phyloP scores from a whole-genome alignment of 2,113 vertebrate genomes.

The Ictalurus punctatus region DNA sequence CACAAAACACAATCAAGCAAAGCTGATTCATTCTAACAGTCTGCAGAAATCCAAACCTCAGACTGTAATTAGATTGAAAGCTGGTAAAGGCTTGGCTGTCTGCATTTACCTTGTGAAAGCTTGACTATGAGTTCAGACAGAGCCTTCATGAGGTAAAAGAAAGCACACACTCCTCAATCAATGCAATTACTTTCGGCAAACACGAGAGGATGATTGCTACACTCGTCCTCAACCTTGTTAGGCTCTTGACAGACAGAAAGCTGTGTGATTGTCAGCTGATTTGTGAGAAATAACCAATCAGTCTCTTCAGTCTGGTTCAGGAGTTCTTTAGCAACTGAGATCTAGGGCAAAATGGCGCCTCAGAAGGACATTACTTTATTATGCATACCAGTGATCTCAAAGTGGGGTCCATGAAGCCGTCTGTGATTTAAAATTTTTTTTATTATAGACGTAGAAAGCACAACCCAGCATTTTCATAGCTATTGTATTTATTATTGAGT shows the following conservation, averaged over 20 bases:
- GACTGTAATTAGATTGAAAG: constrained; percentile 34
- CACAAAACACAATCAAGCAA: constrained; percentile 8
- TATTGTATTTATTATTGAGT: background rate
- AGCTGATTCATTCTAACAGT: constrained; percentile 1
- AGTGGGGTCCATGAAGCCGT: background rate
- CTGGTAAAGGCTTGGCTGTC: constrained; percentile 29
- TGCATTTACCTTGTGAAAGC: background rate
- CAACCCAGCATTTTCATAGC: background rate
- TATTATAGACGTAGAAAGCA: background rate
- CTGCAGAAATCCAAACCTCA: constrained; percentile 28
- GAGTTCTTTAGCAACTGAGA: background rate
- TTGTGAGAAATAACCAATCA: background rate
- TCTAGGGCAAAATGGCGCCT: background rate
- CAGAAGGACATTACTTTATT: background rate
- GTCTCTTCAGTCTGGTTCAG: background rate
- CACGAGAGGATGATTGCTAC: constrained; percentile 25
- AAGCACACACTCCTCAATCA: constrained; percentile 37
- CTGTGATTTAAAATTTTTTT: background rate
- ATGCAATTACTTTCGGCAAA: constrained; percentile 46
- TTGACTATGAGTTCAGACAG: constrained; percentile 10
- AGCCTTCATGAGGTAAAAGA: background rate
- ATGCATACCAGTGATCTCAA: background rate
- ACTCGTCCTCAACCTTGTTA: constrained; percentile 4
- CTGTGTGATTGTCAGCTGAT: constrained; percentile 10
- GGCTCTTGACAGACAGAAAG: constrained; percentile 12